These are phyloP conservation scores for Zaprionus inermis DNA, from an alignment of 1,140 invertebrate genomes.

Conservation along the genomic window DNA sequence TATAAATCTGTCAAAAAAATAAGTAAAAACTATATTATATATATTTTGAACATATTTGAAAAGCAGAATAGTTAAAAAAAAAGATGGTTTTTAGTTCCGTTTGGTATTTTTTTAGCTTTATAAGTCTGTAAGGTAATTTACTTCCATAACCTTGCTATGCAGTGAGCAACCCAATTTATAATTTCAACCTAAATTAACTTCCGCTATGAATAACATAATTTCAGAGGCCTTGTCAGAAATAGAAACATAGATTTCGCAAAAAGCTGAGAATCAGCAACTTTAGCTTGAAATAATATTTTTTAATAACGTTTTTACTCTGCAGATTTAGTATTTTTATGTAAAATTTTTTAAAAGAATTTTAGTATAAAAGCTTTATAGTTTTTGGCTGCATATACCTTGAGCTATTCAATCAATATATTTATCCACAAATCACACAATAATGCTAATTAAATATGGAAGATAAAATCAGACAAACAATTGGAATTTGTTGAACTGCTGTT, in stretches of 20 bases:
- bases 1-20: neutral
- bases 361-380: no score
- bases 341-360: no score
- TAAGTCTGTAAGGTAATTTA: neutral
- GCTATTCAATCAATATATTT: neutral
- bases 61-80: neutral
- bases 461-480: constrained; percentile 9
- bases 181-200: neutral
- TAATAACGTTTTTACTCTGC: no score
- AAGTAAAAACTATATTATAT: neutral
- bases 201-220: neutral
- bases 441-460: constrained; percentile 49
- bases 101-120: neutral
- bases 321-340: no score
- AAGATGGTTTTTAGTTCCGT: neutral
- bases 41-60: neutral
- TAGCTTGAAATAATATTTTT: no score
- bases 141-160: neutral
- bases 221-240: neutral
- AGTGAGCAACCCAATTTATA: neutral
- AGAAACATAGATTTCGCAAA: neutral
- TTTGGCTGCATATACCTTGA: neutral
- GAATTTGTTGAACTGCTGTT: no score
- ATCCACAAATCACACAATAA: constrained; percentile 51
- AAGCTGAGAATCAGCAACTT: no score